A percentile compares a stretch with the other conserved stretches of the same genome.
These are phyloP conservation scores for Cabera pusaria DNA, from an alignment of 2,888 invertebrate genomes.

Conservation along the genomic window DNA sequence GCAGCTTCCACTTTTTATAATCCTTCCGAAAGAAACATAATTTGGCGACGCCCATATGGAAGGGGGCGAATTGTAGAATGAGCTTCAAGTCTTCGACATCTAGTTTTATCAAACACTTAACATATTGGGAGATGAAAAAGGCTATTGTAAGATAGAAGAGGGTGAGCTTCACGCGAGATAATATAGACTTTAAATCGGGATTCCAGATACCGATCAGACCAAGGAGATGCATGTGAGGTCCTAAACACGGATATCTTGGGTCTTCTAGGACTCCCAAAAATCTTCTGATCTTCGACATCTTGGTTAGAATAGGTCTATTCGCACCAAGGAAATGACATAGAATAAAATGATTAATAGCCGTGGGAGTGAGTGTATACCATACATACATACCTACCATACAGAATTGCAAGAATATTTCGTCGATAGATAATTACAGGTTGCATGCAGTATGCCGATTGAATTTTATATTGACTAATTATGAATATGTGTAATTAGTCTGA, in stretches of 20 bases:
- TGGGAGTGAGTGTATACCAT: conserved; percentile 43
- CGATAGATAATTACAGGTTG: conserved; percentile 47
- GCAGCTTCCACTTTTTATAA: conserved; percentile 46
- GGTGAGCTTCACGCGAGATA: conserved; percentile 41
- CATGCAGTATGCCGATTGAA: conserved; percentile 41
- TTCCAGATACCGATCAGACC: conserved; percentile 52
- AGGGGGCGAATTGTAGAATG: conserved; percentile 58
- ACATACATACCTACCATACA: conserved; percentile 25
- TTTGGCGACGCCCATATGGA: conserved; percentile 59
- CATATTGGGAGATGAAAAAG: conserved; percentile 56
- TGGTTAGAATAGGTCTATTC: conserved; percentile 11
- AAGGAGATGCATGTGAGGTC: conserved; percentile 50
- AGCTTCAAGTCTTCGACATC: conserved; percentile 42
- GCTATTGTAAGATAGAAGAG: conserved; percentile 42
- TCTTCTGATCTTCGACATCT: conserved; percentile 23
- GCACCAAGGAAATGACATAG: conserved; percentile 9
- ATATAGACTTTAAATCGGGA: conserved; percentile 35
- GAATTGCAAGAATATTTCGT: conserved; percentile 48
- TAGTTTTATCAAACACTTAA: conserved; percentile 48
- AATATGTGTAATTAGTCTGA: conserved; percentile 38
- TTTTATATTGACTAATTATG: conserved; percentile 36
- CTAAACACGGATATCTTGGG: conserved; percentile 50
- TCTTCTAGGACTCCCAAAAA: conserved; percentile 43
- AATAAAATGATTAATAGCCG: conserved; percentile 37
- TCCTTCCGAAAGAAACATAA: conserved; percentile 50